Conservation (phyloP, 2,888 invertebrate genomes). For the Hymenopus coronatus region DNA sequence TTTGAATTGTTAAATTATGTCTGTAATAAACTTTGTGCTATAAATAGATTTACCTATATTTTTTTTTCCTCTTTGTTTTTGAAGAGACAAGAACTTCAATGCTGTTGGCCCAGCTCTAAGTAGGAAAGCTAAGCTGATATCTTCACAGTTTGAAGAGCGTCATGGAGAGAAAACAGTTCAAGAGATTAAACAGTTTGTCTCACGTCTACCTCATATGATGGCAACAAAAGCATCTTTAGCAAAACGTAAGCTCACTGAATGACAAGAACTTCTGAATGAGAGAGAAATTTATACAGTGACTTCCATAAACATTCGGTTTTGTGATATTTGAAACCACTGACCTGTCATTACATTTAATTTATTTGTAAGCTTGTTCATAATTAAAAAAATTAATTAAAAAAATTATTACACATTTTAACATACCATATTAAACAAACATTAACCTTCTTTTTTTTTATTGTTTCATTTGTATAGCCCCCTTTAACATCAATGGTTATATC, state of each 20-base stretch:
- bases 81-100: constrained; percentile 89
- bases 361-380: no score
- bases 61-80: not conserved
- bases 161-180: constrained; percentile 87
- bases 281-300: no score
- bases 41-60: no score
- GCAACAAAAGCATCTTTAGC: constrained; percentile 84
- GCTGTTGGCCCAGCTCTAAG: constrained; percentile 83
- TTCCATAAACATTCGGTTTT: no score
- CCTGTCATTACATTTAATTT: no score
- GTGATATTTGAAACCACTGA: no score
- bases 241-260: constrained; percentile 48
- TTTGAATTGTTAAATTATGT: not conserved
- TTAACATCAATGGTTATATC: no score
- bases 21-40: not conserved
- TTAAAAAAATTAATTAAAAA: no score
- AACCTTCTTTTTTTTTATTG: no score
- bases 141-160: constrained; percentile 79
- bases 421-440: no score
- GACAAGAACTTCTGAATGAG: not conserved
- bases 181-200: constrained; percentile 91
- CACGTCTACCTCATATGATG: constrained; percentile 81
- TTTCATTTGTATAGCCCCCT: no score
- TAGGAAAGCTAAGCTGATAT: constrained; percentile 81
- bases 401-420: no score